Evolutionary conservation across 2,797 vertebrate genomes (phyloP).

Genomic region (Momotus momota): DNA sequence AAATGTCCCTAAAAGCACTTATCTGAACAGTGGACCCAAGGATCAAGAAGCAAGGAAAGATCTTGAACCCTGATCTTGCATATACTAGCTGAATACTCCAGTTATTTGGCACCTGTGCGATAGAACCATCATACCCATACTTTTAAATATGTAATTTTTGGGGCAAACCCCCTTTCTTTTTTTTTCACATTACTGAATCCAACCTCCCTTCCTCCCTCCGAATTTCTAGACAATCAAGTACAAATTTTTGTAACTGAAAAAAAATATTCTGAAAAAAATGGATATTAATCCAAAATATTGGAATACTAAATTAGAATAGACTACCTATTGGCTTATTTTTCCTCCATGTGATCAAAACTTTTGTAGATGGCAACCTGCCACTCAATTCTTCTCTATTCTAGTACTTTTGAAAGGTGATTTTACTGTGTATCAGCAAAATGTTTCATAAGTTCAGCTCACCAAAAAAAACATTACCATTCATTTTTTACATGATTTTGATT

Average conservation of each 20-base stretch:
- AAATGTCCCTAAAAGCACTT: not conserved
- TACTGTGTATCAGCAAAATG: not conserved
- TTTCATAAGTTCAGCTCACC: not conserved
- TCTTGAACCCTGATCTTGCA: not conserved
- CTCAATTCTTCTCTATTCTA: not conserved
- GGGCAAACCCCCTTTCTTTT: no score
- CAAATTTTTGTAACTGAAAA: not conserved
- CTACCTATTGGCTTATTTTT: not conserved
- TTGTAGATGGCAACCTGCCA: not conserved
- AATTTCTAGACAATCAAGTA: not conserved
- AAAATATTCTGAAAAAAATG: not conserved
- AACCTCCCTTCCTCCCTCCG: fast-evolving
- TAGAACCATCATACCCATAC: not conserved
- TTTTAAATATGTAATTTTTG: not conserved
- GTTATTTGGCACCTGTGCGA: not conserved
- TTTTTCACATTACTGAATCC: not conserved
- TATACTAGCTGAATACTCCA: not conserved
- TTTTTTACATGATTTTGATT: not conserved
- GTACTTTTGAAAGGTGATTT: not conserved
- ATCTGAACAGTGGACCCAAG: not conserved
- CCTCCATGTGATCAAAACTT: not conserved
- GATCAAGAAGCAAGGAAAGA: not conserved
- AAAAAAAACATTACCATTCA: not conserved
- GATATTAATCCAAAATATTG: not conserved
- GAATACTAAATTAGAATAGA: not conserved